These are phyloP conservation scores for Chaitophorus viminalis DNA, from an alignment of 2,888 invertebrate genomes.

Conservation along the genomic window DNA sequence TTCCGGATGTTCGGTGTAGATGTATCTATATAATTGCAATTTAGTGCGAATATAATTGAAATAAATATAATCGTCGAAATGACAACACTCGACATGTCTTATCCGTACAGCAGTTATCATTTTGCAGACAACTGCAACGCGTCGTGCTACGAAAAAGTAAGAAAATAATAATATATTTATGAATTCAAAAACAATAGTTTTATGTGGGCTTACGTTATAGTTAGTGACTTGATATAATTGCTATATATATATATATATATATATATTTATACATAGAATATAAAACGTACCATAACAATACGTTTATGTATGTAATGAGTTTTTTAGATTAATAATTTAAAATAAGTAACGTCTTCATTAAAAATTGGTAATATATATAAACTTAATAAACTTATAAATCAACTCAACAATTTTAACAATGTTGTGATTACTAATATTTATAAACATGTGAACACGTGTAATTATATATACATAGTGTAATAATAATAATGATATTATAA, in stretches of 20 bases:
- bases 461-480: too few relatives aligned
- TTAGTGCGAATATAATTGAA: slow-evolving; percentile 29
- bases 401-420: too few relatives aligned
- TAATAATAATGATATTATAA: too few relatives aligned
- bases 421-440: too few relatives aligned
- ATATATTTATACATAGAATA: background rate
- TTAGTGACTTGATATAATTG: background rate
- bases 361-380: background rate
- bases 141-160: slow-evolving; percentile 55
- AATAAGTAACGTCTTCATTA: background rate
- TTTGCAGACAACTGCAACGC: slow-evolving; percentile 50
- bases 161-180: background rate
- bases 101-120: slow-evolving; percentile 50
- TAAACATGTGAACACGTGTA: too few relatives aligned
- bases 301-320: background rate
- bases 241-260: background rate
- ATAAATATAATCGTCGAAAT: slow-evolving; percentile 50
- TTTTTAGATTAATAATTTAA: background rate
- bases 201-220: background rate
- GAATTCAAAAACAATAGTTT: background rate
- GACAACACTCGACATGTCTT: slow-evolving; percentile 55
- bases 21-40: background rate
- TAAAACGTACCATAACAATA: background rate
- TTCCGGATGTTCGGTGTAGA: background rate
- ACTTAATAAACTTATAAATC: too few relatives aligned